phyloP scores from a whole-genome alignment of 2,888 invertebrate species.

The Villa cingulata region DNA sequence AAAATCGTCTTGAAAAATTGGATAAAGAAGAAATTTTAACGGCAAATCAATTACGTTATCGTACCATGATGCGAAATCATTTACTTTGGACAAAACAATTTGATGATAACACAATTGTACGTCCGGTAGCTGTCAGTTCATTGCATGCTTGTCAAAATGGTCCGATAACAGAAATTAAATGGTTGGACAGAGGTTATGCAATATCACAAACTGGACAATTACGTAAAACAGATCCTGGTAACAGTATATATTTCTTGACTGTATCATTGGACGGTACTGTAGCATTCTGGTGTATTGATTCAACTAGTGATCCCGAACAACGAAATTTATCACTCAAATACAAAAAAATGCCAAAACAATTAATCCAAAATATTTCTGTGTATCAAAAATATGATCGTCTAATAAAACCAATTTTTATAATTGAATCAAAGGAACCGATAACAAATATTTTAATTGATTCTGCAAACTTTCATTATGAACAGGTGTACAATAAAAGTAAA shows the following conservation, averaged over 20 bases:
- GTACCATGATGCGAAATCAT: conserved; percentile 44
- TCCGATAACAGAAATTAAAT: conserved; percentile 49
- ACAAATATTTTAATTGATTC: conserved; percentile 27
- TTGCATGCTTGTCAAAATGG: conserved; percentile 48
- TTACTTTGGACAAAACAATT: conserved; percentile 57
- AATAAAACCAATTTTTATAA: conserved; percentile 47
- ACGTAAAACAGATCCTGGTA: conserved; percentile 30
- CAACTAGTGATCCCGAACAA: neutral
- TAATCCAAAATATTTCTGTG: conserved; percentile 46
- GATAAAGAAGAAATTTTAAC: conserved; percentile 49
- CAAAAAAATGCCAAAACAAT: conserved; percentile 40
- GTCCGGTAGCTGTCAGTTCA: conserved; percentile 47
- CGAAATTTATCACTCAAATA: conserved; percentile 15
- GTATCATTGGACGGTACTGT: conserved; percentile 53
- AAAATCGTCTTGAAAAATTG: conserved; percentile 45
- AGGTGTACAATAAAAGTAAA: neutral
- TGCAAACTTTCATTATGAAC: conserved; percentile 15
- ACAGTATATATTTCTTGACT: conserved; percentile 49
- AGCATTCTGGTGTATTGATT: conserved; percentile 55
- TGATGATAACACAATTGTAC: conserved; percentile 43
- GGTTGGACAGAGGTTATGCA: conserved; percentile 50
- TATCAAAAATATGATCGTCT: conserved; percentile 45
- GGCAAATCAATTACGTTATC: conserved; percentile 48
- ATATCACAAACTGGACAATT: conserved; percentile 44
- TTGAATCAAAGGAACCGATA: conserved; percentile 38